Evolutionary conservation across 2,113 vertebrate genomes (phyloP), one percentile per base, ranked within the genome.

Genomic region (Otocyon megalotis): DNA sequence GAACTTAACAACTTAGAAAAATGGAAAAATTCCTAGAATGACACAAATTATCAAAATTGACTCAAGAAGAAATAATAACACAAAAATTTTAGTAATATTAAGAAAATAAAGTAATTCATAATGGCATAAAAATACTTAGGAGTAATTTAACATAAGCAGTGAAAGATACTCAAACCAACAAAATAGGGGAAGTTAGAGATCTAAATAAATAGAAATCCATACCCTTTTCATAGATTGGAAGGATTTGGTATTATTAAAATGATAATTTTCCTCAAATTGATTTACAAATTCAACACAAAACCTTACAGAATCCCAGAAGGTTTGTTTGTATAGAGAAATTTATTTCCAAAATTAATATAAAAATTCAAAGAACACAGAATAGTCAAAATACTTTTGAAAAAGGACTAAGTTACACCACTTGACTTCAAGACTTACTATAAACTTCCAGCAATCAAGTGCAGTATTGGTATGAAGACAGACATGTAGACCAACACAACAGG

Each of bases 71-170:
- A 83, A 92, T 37, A 43, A 43, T 43, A 43, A 43, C 43, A 43
- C 43, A 56, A 71, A 74, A 65, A n/a, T 69, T 16, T n/a, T 69
- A 69, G 19, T 63, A 37, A 85, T 28, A 67, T 81, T 56, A 87
- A 86, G 50, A 84, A 91, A 96, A 80, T 86, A 91, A 82, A 58
- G 63, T 32, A 67, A 92, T 69, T 62, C 32, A 62, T 53, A 67
- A 67, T 53, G 54, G 67, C 32, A 76, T 67, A 30, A 60, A 67
- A 67, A 48, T 76, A 86, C 48, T 63, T 62, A 6, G 19, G 14
- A 81, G 76, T 67, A 91, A 82, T n/a, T 74, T 87, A 88, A 65
- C 14, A 72, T 58, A 32, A 82, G 43, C 30, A 88, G 35, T 65
- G 12, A 43, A 83, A 94, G 50, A 37, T 53, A 81, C n/a, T 94